Base-by-base conservation (phyloP, 2,888 invertebrate genomes). In the Nebria salina region DNA sequence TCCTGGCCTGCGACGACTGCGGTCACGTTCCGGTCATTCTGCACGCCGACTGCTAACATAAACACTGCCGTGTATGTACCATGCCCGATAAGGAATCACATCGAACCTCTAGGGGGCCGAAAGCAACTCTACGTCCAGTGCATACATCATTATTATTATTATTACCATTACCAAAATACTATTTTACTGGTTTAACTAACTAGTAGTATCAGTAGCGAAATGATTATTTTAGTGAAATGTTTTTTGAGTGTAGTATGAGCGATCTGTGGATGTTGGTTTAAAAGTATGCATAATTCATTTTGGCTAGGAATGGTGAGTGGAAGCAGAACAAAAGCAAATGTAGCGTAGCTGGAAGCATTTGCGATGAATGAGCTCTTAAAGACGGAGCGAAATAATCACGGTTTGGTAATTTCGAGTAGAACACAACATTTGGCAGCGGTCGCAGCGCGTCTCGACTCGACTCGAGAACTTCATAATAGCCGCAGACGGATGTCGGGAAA, bases 61-160 rank as follows among this genome's bases (percentile, higher is more conserved):
- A 81, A 81, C 80, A 75, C 75, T 54, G 34, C 34, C 41, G 43
- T 75, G 72, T 83, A 83, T 84, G 83, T 83, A 84, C 84, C 82
- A 83, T 83, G 84, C 79, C 82, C 84, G 85, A 85, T 85, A 85
- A 85, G 85, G 83, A 83, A 84, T 84, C 85, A 83, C 82, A 70
- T 70, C 34, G 20, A 70, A 25, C 26, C 25, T 11, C 15, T 13
- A 25, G 15, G 66, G 15, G 66, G 25, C 66, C n/a, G 11, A 66
- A 20, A 25, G 25, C 70, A 70, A 11, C n/a, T 13, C 8, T 13
- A 11, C 70, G 25, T 11, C 13, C 70, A 70, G n/a, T 70, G 70
- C 70, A 70, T 70, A 70, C 70, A 70, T 25, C 70, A 70, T 70
- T 70, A 70, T 70, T 68, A 68, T 68, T 68, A 68, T 43, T 34